Base-by-base conservation (phyloP, 2,797 vertebrate genomes). In the Zalophus californianus region DNA sequence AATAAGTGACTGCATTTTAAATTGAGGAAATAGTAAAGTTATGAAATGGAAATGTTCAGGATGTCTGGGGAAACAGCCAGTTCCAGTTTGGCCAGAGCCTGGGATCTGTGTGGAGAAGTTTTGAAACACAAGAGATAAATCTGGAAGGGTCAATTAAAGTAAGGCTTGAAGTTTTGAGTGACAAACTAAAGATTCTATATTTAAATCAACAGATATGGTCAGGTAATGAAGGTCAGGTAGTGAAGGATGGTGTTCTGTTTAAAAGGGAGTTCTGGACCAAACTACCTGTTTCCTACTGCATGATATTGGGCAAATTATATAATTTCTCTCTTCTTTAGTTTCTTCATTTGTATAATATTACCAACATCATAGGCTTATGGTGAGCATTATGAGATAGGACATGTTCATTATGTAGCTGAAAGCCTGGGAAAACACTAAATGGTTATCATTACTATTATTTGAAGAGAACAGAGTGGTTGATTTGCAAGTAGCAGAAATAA, bases 401-500 rank as follows among this genome's bases (percentile, higher is more conserved):
- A 44, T 58, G 9, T 68, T 92, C 9, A 50, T 75, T 84, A 41
- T 66, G 27, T 77, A 66, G 32, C 72, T 48, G 23, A 80, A 70
- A 91, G 21, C 27, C 86, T 92, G 35, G 12, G 10, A 86, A 83
- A 90, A n/a, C 29, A 50, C 56, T 79, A 56, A 66, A 50, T 82
- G 38, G 25, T 25, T 92, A 41, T 72, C 68, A 18, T 75, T 62
- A 23, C 70, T 60, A 66, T 54, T 85, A 87, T 78, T 79, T 92
- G 32, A 89, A 10, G 38, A 87, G 15, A 87, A 58, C 13, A 35
- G 14, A 84, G 9, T 44, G 77, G 52, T 44, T 86, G 86, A 68
- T 92, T 90, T 94, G 70, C 11, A 97, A 77, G 48, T 80, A 60
- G 21, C 50, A 88, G 60, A 88, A 92, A 56, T 12, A 88, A 58